phyloP scores from a whole-genome alignment of 2,797 vertebrate genomes.

The Dicrostonyx torquatus region DNA sequence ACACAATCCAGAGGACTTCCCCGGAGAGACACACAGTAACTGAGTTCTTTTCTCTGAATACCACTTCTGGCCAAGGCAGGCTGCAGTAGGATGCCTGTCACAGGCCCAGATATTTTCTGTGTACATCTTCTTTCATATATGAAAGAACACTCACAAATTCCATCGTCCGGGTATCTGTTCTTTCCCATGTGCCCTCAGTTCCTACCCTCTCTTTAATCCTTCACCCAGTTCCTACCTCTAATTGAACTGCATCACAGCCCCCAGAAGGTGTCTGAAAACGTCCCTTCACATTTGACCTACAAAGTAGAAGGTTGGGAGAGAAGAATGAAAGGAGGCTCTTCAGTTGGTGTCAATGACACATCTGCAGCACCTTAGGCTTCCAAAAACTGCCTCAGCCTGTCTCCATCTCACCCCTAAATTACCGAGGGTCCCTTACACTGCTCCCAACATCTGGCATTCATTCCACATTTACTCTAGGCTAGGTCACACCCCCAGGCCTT shows the following conservation, averaged over 20 bases:
- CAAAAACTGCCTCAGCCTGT: not conserved
- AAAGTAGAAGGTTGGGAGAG: not conserved
- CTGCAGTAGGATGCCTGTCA: not conserved
- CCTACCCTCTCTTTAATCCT: not conserved
- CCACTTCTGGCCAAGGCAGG: not conserved
- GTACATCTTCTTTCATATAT: not conserved
- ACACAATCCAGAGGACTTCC: not conserved
- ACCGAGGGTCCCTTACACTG: not conserved
- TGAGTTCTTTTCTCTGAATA: not conserved
- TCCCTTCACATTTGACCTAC: not conserved
- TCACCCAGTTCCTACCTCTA: not conserved
- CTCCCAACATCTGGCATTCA: not conserved
- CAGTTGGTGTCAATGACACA: not conserved
- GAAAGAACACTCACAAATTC: not conserved
- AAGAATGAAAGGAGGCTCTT: not conserved
- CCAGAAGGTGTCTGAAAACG: not conserved
- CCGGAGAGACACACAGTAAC: not conserved
- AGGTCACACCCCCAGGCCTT: conserved; percentile 1
- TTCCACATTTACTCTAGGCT: not conserved
- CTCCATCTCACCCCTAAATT: not conserved
- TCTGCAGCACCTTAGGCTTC: not conserved
- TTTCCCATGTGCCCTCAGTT: not conserved
- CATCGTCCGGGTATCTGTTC: not conserved
- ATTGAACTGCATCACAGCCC: not conserved
- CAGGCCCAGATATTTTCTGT: not conserved